phyloP scores from a whole-genome alignment of 2,113 vertebrate genomes.

The Mirounga angustirostris region DNA sequence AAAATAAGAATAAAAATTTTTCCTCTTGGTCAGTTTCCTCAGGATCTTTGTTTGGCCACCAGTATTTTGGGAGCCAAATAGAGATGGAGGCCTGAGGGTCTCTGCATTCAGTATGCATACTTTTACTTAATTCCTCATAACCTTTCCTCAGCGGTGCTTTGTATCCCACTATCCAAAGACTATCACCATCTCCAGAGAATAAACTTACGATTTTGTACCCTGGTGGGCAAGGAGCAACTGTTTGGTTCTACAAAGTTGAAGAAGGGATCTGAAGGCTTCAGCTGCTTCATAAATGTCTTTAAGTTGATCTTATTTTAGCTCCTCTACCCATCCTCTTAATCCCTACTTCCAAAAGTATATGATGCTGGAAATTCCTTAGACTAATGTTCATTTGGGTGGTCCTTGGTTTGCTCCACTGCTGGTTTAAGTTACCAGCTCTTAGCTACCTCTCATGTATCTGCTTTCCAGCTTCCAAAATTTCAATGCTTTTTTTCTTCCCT shows the following conservation, averaged over 20 bases:
- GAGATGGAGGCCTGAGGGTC: background rate
- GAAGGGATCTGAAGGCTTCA: background rate
- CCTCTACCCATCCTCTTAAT: background rate
- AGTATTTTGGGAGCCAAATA: background rate
- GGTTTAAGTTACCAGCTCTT: background rate
- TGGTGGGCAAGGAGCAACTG: background rate
- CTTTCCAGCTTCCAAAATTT: conserved; percentile 31
- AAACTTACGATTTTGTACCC: background rate
- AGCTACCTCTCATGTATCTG: background rate
- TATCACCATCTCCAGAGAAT: background rate
- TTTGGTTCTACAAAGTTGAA: background rate
- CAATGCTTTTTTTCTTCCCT: background rate
- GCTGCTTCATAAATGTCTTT: background rate
- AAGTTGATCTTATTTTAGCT: background rate
- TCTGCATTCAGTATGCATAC: background rate
- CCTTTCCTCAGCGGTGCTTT: background rate
- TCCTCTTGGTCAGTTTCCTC: background rate
- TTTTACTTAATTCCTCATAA: background rate
- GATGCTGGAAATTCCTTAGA: background rate
- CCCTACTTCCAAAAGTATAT: background rate
- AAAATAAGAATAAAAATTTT: background rate
- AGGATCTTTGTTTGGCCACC: background rate
- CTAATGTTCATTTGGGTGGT: background rate
- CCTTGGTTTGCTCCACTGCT: background rate
- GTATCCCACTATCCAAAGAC: background rate